These are phyloP conservation scores for Trachelus iudaicus DNA, from an alignment of 2,888 invertebrate genomes.

Conservation along the genomic window DNA sequence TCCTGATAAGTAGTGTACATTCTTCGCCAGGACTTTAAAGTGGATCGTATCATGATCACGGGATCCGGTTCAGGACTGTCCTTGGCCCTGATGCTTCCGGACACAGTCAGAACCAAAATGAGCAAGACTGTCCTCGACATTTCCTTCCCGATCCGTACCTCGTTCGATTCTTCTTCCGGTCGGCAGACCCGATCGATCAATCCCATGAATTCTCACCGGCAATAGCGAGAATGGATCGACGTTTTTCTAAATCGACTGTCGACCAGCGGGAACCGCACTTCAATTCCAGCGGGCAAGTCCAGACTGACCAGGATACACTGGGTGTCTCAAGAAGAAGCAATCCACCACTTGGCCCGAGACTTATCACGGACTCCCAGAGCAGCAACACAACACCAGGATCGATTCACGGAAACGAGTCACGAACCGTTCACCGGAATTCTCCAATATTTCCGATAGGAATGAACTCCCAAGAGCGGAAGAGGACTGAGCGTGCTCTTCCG, in stretches of 20 bases:
- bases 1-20: conserved; percentile 37
- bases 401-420: neutral
- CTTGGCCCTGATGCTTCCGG: neutral
- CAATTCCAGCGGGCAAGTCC: neutral
- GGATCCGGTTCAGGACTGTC: neutral
- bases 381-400: neutral
- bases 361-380: neutral
- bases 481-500: neutral
- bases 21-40: conserved; percentile 32
- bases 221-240: neutral
- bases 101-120: neutral
- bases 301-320: neutral
- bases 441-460: neutral
- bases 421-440: neutral
- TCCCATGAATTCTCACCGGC: neutral
- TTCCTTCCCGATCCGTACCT: neutral
- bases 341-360: neutral
- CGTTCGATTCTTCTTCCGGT: neutral
- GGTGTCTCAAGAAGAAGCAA: neutral
- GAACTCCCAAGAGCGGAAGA: neutral
- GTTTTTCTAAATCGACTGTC: neutral
- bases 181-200: neutral
- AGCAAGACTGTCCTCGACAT: neutral
- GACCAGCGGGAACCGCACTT: neutral
- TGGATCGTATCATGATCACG: conserved; percentile 1